These are phyloP conservation scores for Molossus alvarezi DNA, from an alignment of 2,797 vertebrate genomes.

Conservation along the genomic window DNA sequence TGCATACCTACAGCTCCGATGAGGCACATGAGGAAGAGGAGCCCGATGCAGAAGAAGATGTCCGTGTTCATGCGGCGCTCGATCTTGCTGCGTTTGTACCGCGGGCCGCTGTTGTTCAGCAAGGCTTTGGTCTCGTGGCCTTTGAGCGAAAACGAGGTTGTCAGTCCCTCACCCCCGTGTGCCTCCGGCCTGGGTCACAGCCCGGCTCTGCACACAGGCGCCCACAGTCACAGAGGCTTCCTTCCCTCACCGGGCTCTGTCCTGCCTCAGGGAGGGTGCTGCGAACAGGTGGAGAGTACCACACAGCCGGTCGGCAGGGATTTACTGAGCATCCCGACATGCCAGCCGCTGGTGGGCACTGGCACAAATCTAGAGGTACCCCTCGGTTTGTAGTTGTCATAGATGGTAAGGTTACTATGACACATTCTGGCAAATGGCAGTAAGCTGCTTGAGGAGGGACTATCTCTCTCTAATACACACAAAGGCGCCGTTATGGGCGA, in stretches of 20 bases:
- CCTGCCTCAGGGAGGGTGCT: not conserved
- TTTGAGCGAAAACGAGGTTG: slow-evolving; percentile 84
- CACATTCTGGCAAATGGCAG: not conserved
- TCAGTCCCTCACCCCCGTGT: not conserved
- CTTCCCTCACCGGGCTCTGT: not conserved
- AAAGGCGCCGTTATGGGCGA: not conserved
- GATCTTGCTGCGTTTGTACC: slow-evolving; percentile 97
- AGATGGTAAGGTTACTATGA: not conserved
- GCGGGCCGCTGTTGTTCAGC: slow-evolving; percentile 95
- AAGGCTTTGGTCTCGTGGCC: slow-evolving; percentile 98
- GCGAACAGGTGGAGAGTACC: not conserved
- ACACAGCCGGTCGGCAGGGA: too few species aligned
- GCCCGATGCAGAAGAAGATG: slow-evolving; percentile 94
- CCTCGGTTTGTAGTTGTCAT: not conserved
- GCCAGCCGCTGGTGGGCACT: not conserved
- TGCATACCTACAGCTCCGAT: slow-evolving; percentile 94
- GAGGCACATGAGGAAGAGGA: slow-evolving; percentile 96
- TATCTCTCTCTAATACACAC: not conserved
- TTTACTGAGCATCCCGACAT: not conserved
- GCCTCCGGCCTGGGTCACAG: not conserved
- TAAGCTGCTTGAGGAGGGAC: not conserved
- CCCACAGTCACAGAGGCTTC: not conserved
- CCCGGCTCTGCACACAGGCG: not conserved
- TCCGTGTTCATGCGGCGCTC: slow-evolving; percentile 95
- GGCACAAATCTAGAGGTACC: not conserved